A percentile compares a stretch with the other conserved stretches of the same genome.
Conservation (phyloP, 2,113 vertebrate genomes). For the Manacus vitellinus region DNA sequence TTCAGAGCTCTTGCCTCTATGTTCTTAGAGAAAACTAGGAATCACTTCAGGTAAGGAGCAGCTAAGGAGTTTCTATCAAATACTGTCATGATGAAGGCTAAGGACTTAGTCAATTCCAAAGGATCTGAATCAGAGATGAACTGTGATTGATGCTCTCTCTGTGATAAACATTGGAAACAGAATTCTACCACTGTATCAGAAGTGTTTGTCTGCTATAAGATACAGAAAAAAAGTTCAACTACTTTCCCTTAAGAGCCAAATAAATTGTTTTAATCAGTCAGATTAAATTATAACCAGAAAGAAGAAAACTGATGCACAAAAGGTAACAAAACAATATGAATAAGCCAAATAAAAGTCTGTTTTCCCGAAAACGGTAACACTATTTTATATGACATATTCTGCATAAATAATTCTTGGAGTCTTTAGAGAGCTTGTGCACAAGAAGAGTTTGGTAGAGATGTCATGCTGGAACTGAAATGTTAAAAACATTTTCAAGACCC, state of each 20-base stretch:
- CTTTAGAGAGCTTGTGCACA: neutral
- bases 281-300: neutral
- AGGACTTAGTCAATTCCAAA: neutral
- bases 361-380: neutral
- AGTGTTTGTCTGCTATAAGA: neutral
- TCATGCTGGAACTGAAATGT: neutral
- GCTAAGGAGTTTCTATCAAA: neutral
- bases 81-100: neutral
- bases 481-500: slow-evolving; percentile 24
- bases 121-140: neutral
- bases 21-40: neutral
- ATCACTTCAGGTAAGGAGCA: neutral
- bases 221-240: neutral
- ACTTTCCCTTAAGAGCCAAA: neutral
- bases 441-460: neutral
- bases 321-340: neutral
- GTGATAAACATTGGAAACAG: neutral
- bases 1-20: neutral
- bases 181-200: neutral
- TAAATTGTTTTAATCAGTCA: neutral
- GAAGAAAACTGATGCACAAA: slow-evolving; percentile 10
- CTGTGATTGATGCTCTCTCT: neutral
- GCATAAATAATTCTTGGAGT: neutral
- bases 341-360: neutral
- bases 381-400: neutral